phyloP scores from a whole-genome alignment of 2,888 invertebrate genomes.

The Epinotia ramella region DNA sequence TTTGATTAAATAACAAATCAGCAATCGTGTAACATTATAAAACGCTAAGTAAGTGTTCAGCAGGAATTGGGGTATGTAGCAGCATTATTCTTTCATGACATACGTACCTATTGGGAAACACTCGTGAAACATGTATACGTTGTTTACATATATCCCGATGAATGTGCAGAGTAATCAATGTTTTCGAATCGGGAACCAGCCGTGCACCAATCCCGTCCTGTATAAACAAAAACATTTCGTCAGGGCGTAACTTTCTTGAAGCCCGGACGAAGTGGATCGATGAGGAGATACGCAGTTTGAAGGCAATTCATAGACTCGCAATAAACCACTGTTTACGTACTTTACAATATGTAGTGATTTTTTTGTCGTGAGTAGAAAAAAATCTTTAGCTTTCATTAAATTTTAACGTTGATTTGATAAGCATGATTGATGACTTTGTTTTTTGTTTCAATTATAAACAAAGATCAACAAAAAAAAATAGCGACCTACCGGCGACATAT shows the following conservation, averaged over 20 bases:
- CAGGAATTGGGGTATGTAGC: neutral
- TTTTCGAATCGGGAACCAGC: slow-evolving; percentile 6
- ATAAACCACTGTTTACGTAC: too few species aligned
- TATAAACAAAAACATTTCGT: slow-evolving; percentile 12
- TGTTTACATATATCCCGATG: neutral
- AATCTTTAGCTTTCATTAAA: too few species aligned
- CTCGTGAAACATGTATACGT: neutral
- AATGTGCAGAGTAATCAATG: slow-evolving; percentile 20
- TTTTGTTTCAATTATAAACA: too few species aligned
- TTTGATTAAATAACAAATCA: too few species aligned
- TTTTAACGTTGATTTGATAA: too few species aligned
- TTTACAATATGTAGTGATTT: too few species aligned
- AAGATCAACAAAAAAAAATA: too few species aligned
- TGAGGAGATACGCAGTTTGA: neutral
- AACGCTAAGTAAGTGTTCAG: neutral
- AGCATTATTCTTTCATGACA: neutral
- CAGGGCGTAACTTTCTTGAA: neutral
- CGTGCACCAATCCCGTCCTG: slow-evolving; percentile 8
- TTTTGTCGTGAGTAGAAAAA: too few species aligned
- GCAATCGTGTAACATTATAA: neutral
- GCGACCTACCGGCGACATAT: too few species aligned
- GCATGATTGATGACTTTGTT: too few species aligned
- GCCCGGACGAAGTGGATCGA: neutral
- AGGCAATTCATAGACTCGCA: neutral
- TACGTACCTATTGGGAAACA: neutral